phyloP scores from a whole-genome alignment of 1,140 invertebrate genomes.

The Geopemphigus sp. region DNA sequence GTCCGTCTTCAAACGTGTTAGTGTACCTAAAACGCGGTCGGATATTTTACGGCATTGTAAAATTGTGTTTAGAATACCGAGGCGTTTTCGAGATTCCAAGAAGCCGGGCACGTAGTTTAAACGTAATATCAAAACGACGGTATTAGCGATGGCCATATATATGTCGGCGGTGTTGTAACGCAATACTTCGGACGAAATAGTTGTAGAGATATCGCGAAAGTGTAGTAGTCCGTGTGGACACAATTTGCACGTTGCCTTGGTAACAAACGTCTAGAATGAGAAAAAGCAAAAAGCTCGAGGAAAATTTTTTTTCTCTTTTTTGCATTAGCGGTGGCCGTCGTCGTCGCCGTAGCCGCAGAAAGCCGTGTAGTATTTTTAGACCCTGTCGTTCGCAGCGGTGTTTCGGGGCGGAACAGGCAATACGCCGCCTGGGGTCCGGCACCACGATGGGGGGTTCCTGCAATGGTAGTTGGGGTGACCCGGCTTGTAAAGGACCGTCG shows the following conservation, averaged over 20 bases:
- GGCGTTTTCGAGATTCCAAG: too few species aligned
- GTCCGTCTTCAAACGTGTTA: too few species aligned
- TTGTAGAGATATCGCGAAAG: background rate
- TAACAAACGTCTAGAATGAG: background rate
- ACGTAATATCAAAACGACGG: too few species aligned
- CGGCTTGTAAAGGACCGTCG: background rate
- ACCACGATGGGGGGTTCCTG: constrained; percentile 47
- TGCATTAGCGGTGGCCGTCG: background rate
- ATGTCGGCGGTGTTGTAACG: too few species aligned
- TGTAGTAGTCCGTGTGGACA: background rate
- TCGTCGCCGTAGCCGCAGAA: background rate
- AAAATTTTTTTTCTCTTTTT: constrained; percentile 15
- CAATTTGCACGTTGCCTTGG: constrained; percentile 34
- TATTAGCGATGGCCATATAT: too few species aligned
- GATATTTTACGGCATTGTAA: too few species aligned
- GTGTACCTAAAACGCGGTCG: too few species aligned
- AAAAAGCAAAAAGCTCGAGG: constrained; percentile 33
- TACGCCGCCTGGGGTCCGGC: constrained; percentile 41
- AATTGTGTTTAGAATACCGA: too few species aligned
- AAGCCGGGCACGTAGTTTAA: too few species aligned
- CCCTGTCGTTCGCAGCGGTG: constrained; percentile 20
- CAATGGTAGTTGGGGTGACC: background rate
- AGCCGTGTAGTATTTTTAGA: constrained; percentile 44
- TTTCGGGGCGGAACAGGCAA: constrained; percentile 35
- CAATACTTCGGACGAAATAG: too few species aligned